These are phyloP conservation scores for Enoplosus armatus DNA, from an alignment of 2,797 vertebrate species.

Conservation along the genomic window DNA sequence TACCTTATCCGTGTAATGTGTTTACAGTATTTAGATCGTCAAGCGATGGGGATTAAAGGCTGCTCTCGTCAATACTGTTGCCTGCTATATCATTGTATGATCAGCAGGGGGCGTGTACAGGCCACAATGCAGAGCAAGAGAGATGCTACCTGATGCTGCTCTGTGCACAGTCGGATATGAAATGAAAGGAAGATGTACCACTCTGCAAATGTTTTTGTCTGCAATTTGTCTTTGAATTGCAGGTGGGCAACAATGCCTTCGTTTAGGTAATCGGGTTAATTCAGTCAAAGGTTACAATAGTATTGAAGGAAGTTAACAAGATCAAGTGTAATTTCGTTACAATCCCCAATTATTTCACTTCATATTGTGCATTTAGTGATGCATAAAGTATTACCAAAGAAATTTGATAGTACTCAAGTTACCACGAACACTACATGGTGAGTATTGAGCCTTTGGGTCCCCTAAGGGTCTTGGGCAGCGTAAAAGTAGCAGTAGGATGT, in stretches of 20 bases:
- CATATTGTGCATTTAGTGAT: background rate
- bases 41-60: background rate
- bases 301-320: too few species aligned
- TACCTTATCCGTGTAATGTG: background rate
- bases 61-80: background rate
- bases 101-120: constrained; percentile 32
- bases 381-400: too few species aligned
- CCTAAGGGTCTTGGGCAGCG: too few species aligned
- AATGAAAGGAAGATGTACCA: constrained; percentile 12
- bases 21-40: background rate
- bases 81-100: background rate
- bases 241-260: too few species aligned
- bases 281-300: too few species aligned
- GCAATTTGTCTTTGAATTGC: too few species aligned
- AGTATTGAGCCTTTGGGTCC: too few species aligned
- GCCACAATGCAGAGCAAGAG: background rate
- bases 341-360: background rate
- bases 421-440: too few species aligned
- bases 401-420: too few species aligned
- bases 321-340: too few species aligned
- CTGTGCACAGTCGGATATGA: background rate
- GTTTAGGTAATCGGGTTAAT: too few species aligned
- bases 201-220: constrained; percentile 16
- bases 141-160: background rate
- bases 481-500: too few species aligned